Evolutionary conservation across 35 echinoderm and acorn worm species (phyloP).

Genomic region (Heliocidaris tuberculata): DNA sequence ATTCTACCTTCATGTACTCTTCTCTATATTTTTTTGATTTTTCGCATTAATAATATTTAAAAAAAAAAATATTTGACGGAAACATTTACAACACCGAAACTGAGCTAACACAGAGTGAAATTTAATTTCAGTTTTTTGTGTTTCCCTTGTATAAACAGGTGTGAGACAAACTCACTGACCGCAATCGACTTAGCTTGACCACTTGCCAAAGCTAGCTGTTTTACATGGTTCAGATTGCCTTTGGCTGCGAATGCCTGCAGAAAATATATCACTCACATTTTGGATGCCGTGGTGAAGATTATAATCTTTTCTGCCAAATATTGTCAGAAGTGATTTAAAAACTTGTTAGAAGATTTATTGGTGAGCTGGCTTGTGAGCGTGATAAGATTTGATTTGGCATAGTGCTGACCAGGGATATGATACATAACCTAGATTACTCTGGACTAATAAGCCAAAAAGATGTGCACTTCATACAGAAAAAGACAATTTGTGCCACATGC

Average conservation of each 20-base stretch:
- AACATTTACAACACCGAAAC: neutral
- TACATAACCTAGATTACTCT: neutral
- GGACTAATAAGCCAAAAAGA: neutral
- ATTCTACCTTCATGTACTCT: neutral
- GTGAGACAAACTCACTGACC: neutral
- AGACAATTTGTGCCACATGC: neutral
- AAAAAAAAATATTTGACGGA: neutral
- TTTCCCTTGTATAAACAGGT: neutral
- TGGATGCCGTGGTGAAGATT: neutral
- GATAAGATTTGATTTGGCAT: constrained; percentile 18
- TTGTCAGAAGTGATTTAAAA: neutral
- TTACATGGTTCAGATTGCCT: neutral
- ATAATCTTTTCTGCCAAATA: neutral
- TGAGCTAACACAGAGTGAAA: neutral
- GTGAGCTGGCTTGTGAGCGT: neutral
- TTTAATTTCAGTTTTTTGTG: neutral
- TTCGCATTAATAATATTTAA: neutral
- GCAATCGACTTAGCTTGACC: neutral
- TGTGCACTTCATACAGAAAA: neutral
- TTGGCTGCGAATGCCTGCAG: neutral
- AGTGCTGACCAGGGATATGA: neutral
- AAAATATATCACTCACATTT: neutral
- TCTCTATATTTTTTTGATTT: neutral
- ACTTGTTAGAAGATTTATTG: constrained; percentile 4
- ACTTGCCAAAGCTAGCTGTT: neutral